phyloP scores from a whole-genome alignment of 2,888 invertebrate species.

The Watsonalla binaria region DNA sequence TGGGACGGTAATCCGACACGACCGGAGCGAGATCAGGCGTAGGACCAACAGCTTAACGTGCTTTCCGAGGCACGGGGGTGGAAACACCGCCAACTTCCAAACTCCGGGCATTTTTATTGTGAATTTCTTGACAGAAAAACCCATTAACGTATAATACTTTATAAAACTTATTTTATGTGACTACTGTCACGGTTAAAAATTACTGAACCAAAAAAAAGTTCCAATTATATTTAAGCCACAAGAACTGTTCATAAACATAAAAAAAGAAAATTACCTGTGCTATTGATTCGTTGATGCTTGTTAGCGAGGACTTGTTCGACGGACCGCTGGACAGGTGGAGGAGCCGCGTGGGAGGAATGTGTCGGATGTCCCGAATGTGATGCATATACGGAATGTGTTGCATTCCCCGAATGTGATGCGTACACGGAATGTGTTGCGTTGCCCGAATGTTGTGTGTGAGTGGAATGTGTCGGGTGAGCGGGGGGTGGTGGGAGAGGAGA shows the following conservation, averaged over 20 bases:
- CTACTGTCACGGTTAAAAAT: too few species aligned
- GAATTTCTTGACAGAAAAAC: too few species aligned
- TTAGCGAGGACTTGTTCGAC: slow-evolving; percentile 1
- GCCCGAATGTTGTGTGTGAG: slow-evolving; percentile 9
- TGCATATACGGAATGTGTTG: slow-evolving; percentile 12
- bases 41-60: too few species aligned
- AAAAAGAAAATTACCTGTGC: slow-evolving; percentile 45
- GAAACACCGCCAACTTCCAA: too few species aligned
- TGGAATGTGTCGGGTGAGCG: slow-evolving; percentile 11
- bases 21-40: too few species aligned
- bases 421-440: slow-evolving; percentile 32
- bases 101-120: too few species aligned
- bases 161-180: too few species aligned
- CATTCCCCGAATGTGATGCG: slow-evolving; percentile 71
- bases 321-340: not conserved
- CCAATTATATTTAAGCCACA: too few species aligned
- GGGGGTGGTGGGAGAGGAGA: slow-evolving; percentile 90
- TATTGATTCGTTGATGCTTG: slow-evolving; percentile 52
- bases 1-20: too few species aligned
- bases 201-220: not conserved
- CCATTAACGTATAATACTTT: too few species aligned
- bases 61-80: too few species aligned
- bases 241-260: not conserved
- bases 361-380: not conserved
- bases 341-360: slow-evolving; percentile 4